These are phyloP conservation scores for Festucalex cinctus DNA, from an alignment of 2,113 vertebrate species.

Conservation along the genomic window DNA sequence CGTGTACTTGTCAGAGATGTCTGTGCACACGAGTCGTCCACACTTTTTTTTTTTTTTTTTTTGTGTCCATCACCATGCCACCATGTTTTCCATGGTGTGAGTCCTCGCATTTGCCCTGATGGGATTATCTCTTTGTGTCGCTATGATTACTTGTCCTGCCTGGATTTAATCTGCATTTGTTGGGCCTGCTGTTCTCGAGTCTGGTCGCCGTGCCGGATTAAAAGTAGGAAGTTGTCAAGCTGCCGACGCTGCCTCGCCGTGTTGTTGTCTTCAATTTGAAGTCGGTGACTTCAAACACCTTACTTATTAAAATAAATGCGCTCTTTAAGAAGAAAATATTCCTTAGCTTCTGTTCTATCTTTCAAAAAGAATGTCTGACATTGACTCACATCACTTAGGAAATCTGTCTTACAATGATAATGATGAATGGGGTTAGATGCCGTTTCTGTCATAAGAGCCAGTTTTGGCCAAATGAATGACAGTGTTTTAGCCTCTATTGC, in stretches of 20 bases:
- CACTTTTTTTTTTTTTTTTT: no score
- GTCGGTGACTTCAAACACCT: no score
- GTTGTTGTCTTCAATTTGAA: background rate
- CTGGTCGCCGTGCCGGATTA: slow-evolving; percentile 6
- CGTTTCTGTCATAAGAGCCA: no score
- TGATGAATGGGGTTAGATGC: no score
- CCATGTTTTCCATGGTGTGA: background rate
- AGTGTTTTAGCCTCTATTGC: no score
- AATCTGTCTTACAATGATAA: no score
- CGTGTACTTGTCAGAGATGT: background rate
- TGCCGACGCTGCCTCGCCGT: background rate
- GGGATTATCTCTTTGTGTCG: slow-evolving; percentile 47
- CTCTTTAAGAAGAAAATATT: no score
- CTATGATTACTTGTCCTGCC: slow-evolving; percentile 46
- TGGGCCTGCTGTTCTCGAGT: slow-evolving; percentile 8
- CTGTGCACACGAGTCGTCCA: background rate
- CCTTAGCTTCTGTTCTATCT: no score
- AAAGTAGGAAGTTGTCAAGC: slow-evolving; percentile 38
- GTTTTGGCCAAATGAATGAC: no score
- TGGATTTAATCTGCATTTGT: slow-evolving; percentile 52
- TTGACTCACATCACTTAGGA: no score
- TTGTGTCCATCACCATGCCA: background rate
- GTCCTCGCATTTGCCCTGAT: slow-evolving; percentile 23
- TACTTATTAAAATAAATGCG: no score
- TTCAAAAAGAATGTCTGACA: no score